These are phyloP conservation scores for Aplocera efformata DNA, from an alignment of 2,888 invertebrate genomes.

Conservation along the genomic window DNA sequence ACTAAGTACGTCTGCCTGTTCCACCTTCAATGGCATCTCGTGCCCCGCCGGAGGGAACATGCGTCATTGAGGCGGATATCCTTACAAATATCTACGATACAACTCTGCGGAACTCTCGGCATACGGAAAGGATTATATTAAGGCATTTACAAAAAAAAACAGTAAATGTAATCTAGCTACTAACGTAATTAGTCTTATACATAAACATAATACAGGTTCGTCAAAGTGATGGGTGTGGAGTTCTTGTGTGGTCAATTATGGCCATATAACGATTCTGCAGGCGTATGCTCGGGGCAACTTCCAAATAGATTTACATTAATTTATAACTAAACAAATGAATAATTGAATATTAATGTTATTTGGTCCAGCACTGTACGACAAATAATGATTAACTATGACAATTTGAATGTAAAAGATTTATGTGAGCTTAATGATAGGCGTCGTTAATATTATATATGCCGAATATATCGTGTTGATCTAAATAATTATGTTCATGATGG, in stretches of 20 bases:
- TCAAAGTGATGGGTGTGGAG: neutral
- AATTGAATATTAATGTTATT: conserved; percentile 31
- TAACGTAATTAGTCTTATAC: too few relatives aligned
- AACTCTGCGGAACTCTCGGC: too few relatives aligned
- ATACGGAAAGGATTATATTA: too few relatives aligned
- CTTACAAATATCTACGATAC: too few relatives aligned
- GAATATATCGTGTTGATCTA: conserved; percentile 25
- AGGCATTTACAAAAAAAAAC: too few relatives aligned
- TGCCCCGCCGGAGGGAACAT: too few relatives aligned
- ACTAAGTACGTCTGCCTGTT: too few relatives aligned
- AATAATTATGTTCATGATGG: conserved; percentile 17
- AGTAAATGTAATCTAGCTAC: too few relatives aligned
- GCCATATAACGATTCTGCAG: conserved; percentile 13
- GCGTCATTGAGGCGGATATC: too few relatives aligned
- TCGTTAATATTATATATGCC: conserved; percentile 23
- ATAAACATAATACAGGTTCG: too few relatives aligned
- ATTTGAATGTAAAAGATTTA: conserved; percentile 33
- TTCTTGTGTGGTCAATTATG: conserved; percentile 25
- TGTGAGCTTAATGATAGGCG: conserved; percentile 24
- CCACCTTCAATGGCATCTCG: too few relatives aligned
- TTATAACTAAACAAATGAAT: conserved; percentile 31
- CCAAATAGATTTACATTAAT: conserved; percentile 25
- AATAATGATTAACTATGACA: conserved; percentile 33
- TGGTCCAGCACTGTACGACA: conserved; percentile 27
- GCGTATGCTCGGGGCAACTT: conserved; percentile 20